Percentiles rank a stretch among this genome's conserved stretches.
These are phyloP conservation scores for Leucosticte australis DNA, from an alignment of 2,113 vertebrate species.

Conservation along the genomic window DNA sequence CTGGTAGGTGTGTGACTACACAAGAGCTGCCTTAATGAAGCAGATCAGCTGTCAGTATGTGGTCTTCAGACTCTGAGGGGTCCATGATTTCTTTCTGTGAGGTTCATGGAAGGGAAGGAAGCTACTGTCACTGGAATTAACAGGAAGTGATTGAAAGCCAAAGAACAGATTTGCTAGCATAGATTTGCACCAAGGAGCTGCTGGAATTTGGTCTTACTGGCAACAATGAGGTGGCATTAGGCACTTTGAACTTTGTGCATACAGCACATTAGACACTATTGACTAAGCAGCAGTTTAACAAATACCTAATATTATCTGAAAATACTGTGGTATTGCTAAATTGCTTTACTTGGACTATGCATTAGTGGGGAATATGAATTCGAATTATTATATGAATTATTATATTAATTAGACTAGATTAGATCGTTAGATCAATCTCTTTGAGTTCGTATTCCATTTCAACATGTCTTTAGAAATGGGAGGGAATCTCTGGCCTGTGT, in stretches of 20 bases:
- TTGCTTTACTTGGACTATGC: background rate
- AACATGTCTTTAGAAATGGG: background rate
- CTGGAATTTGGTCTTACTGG: background rate
- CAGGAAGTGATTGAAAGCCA: background rate
- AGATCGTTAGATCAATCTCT: background rate
- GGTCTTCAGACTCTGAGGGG: background rate
- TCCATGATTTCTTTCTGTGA: background rate
- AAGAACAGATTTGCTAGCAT: background rate
- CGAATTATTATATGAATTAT: background rate
- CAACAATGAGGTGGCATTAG: background rate
- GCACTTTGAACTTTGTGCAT: background rate
- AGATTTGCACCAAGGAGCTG: background rate
- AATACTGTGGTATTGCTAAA: background rate
- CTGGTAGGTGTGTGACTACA: background rate
- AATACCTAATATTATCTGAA: background rate
- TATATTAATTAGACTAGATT: background rate
- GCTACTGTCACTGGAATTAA: background rate
- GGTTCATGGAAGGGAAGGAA: background rate
- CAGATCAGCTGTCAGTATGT: background rate
- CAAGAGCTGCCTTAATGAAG: background rate
- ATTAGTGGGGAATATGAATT: background rate
- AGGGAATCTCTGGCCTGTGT: background rate
- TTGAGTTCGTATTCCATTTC: background rate
- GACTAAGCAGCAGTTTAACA: background rate
- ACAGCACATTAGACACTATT: background rate